Evolutionary conservation across 2,888 invertebrate species (phyloP).

Genomic region (Ophioninae sp.): DNA sequence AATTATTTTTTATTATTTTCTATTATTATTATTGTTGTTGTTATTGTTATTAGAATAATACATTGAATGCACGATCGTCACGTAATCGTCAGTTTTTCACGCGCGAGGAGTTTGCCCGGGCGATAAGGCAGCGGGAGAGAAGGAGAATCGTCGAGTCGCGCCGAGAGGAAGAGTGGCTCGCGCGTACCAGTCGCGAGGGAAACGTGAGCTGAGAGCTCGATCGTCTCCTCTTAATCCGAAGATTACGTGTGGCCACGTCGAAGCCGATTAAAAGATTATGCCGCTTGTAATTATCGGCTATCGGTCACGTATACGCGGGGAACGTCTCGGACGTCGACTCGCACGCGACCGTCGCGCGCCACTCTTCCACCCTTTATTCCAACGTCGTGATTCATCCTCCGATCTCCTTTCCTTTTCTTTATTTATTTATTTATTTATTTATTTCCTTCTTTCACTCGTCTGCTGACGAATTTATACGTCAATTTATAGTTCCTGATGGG

Average conservation of each 20-base stretch:
- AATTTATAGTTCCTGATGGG: too few relatives aligned
- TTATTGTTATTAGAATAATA: not conserved
- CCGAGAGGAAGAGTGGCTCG: constrained; percentile 26
- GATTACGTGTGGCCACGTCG: constrained; percentile 57
- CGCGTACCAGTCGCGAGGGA: constrained; percentile 37
- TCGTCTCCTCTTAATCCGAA: constrained; percentile 39
- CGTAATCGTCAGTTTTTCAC: constrained; percentile 42
- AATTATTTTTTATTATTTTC: too few relatives aligned
- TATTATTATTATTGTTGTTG: too few relatives aligned
- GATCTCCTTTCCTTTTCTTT: not conserved
- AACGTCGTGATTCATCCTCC: constrained; percentile 1
- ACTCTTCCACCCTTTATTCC: constrained; percentile 1
- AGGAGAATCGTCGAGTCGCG: constrained; percentile 15
- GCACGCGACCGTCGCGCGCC: constrained; percentile 66
- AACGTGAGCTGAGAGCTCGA: constrained; percentile 61
- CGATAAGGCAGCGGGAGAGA: constrained; percentile 5
- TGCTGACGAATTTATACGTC: not conserved
- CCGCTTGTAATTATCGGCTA: constrained; percentile 63
- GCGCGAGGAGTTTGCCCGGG: constrained; percentile 29
- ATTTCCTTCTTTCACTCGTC: not conserved
- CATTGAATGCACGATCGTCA: constrained; percentile 49
- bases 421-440: too few relatives aligned
- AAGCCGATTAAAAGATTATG: constrained; percentile 63
- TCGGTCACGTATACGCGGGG: constrained; percentile 58
- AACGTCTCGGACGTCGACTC: constrained; percentile 44